A percentile compares a stretch with the other conserved stretches of the same genome.
phyloP scores from a whole-genome alignment of 1,140 invertebrate species.

The Drosophila subobscura region DNA sequence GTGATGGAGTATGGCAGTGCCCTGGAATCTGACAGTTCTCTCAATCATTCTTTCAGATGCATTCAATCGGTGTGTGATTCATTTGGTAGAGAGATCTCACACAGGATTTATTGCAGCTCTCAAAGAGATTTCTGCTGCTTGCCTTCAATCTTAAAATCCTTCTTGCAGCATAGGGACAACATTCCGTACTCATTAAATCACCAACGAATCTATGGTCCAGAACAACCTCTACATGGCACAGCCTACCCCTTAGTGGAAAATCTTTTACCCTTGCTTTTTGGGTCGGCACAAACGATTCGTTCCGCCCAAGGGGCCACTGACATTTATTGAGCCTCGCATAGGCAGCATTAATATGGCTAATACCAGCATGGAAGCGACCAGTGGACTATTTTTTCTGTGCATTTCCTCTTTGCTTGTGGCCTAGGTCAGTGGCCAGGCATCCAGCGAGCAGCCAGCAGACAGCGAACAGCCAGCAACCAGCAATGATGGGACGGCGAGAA shows the following conservation, averaged over 20 bases:
- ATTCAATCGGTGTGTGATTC: no score
- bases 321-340: constrained; percentile 54
- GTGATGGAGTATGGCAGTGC: no score
- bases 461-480: not conserved
- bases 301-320: constrained; percentile 50
- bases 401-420: constrained; percentile 33
- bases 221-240: not conserved
- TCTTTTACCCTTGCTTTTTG: constrained; percentile 3
- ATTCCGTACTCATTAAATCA: no score
- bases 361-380: constrained; percentile 23
- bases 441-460: not conserved
- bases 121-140: no score
- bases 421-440: constrained; percentile 46
- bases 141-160: no score
- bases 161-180: no score
- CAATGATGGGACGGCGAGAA: constrained; percentile 28
- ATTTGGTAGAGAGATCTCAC: no score
- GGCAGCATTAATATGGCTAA: constrained; percentile 69
- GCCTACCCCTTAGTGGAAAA: constrained; percentile 2
- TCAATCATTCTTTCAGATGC: no score
- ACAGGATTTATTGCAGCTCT: no score
- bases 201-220: not conserved
- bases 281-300: not conserved
- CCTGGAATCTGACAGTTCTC: no score
- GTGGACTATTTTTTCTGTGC: constrained; percentile 5